Percentiles rank a stretch among this genome's conserved stretches.
phyloP scores from a whole-genome alignment of 2,888 invertebrate species.

The Athripsodes cinereus region DNA sequence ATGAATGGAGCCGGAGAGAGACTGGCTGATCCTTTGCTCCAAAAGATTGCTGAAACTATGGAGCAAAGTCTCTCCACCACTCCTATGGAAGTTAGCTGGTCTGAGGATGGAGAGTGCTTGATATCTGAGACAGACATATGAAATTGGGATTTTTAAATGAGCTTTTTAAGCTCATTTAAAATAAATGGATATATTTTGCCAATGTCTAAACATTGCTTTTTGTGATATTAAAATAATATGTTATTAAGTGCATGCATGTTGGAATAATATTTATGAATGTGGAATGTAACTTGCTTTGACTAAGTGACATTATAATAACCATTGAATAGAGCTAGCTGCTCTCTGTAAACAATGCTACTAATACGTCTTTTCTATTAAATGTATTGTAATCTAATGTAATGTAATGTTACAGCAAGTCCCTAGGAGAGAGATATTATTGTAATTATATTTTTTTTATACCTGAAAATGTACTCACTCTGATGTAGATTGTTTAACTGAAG shows the following conservation, averaged over 20 bases:
- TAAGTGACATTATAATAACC: too few relatives aligned
- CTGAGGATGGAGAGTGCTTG: conserved; percentile 28
- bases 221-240: conserved; percentile 8
- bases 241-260: not conserved
- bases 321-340: not conserved
- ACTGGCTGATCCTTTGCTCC: conserved; percentile 23
- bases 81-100: conserved; percentile 30
- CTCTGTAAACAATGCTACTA: not conserved
- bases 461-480: too few relatives aligned
- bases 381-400: too few relatives aligned
- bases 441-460: too few relatives aligned
- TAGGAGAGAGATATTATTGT: too few relatives aligned
- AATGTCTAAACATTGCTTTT: not conserved
- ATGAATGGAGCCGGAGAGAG: conserved; percentile 24
- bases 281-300: too few relatives aligned
- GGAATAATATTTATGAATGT: not conserved
- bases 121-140: conserved; percentile 27
- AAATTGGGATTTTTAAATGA: conserved; percentile 29
- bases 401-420: too few relatives aligned
- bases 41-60: conserved; percentile 25
- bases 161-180: conserved; percentile 12
- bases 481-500: too few relatives aligned
- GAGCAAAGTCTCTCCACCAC: conserved; percentile 24
- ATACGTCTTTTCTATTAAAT: too few relatives aligned
- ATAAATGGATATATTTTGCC: conserved; percentile 7